phyloP scores from a whole-genome alignment of 1,140 invertebrate species.

The Zaprionus lachaisei region DNA sequence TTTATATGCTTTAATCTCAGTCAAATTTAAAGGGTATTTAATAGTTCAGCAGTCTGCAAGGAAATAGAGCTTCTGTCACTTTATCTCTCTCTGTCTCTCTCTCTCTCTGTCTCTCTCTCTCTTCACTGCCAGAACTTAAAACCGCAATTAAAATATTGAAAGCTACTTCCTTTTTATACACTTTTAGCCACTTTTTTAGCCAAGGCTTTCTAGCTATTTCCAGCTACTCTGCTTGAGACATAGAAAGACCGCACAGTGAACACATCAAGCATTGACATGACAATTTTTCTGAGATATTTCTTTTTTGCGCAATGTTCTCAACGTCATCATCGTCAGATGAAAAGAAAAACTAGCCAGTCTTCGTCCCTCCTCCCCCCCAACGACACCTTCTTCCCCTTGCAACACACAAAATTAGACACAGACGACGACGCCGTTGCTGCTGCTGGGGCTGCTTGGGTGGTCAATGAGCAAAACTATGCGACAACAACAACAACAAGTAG shows the following conservation, averaged over 20 bases:
- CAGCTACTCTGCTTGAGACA: constrained; percentile 19
- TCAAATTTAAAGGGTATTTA: too few species aligned
- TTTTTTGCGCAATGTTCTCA: constrained; percentile 52
- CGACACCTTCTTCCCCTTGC: not conserved
- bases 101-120: not conserved
- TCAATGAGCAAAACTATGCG: constrained; percentile 41
- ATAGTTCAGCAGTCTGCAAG: too few species aligned
- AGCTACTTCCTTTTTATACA: not conserved
- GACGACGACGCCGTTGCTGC: constrained; percentile 1
- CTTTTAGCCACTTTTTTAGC: not conserved
- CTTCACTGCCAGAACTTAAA: constrained; percentile 18
- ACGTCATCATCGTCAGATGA: constrained; percentile 49
- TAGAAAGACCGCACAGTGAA: not conserved
- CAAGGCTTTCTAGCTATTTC: constrained; percentile 5
- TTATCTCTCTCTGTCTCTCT: not conserved
- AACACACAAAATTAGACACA: constrained; percentile 26
- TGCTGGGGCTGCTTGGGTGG: constrained; percentile 48
- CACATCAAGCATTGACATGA: constrained; percentile 47
- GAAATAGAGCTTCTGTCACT: too few species aligned
- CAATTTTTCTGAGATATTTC: constrained; percentile 49
- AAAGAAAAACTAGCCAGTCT: constrained; percentile 39
- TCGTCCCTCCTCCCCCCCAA: not conserved
- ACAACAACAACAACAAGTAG: constrained; percentile 18
- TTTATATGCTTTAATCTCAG: too few species aligned
- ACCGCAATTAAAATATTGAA: constrained; percentile 9